Evolutionary conservation across 2,888 invertebrate species (phyloP), one percentile per base, ranked within the genome.

Genomic region (Zele albiditarsus): DNA sequence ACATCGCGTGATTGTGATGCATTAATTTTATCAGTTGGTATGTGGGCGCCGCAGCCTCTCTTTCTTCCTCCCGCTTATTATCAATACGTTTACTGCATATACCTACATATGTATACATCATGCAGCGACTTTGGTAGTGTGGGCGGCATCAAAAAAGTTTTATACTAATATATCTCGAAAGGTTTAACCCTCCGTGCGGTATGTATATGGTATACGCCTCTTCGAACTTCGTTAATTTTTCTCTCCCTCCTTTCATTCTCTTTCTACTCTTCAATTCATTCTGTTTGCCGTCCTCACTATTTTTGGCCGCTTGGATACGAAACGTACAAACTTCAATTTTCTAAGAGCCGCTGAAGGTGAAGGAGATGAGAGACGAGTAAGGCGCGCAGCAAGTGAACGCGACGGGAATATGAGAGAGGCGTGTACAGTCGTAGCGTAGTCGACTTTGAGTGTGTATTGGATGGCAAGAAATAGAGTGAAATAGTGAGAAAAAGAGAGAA

Each of bases 171-270:
- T 38, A 53, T 53, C n/a, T 25, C 58, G 16, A 60, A 60, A 60
- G 42, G 60, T 60, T 23, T 42, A 70, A 70, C 28, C 31, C 25
- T 68, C 14, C 53, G 46, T 27, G 23, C 20, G 20, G 53, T 53
- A 23, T 53, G 20, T 23, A n/a, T 6, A 58, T 33, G 33, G 53
- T 68, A 14, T 31, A 70, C 70, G 70, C 70, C 70, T 70, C 70
- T 70, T 70, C 20, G 27, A 67, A 49, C 49, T 49, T 25, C 25
- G 60, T 70, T 70, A 70, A 70, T 60, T 70, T 60, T 70, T 70
- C 33, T 70, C 2, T 33, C n/a, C 27, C 60, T 58, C 25, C 14
- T 70, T 69, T n/a, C 27, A 60, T 28, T 23, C 53, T n/a, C 8
- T 53, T n/a, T 20, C n/a, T 14, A 38, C 60, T 60, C 14, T 25